Base-by-base conservation (phyloP, 92 coral and sea anemone genomes). In the Pocillopora meandrina region DNA sequence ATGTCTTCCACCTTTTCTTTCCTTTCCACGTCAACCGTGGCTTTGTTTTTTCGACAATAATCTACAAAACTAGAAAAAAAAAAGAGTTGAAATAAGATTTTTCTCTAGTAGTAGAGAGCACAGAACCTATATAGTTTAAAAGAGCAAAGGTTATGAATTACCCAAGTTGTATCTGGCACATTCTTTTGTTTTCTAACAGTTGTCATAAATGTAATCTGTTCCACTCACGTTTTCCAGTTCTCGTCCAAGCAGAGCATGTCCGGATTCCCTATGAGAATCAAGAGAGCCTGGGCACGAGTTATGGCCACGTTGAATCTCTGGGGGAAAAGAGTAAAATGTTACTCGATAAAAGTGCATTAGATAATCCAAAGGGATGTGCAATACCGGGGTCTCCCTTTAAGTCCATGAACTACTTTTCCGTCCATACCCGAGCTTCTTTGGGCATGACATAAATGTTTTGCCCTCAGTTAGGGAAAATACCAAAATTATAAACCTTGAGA, bases 241-340 rank as follows among this genome's bases (percentile, higher is more conserved):
- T 56, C 88, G 82, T 92, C 95, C 74, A 10, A 31, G 34, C 85
- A 26, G 31, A 92, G 89, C 91, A 92, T 89, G 61, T 89, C 95
- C 11, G 89, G 90, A 64, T 92, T 92, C 12, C 95, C 93, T 77
- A 89, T 81, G 56, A 92, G 66, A 72, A 92, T 92, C 61, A 92
- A 81, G 31, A 92, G 93, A 21, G 95, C 93, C 84, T 92, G 95
- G 31, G 95, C 95, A 35, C 95, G 90, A 71, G 95, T 92, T 18
- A 92, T 84, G 63, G 93, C 95, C 31, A 92, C 95, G 76, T 92
- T 92, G 95, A 92, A 92, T 62, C 95, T 84, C 93, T 92, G 64
- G 59, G 74, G 78, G 3, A 18, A 58, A 23, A 62, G 16, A 18
- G 33, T 21, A 19, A 33, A 55, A 67, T 49, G 9, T 55, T 10